A percentile compares a stretch with the other conserved stretches of the same genome.
Evolutionary conservation across 2,113 vertebrate species (phyloP).

Genomic region (Shinisaurus crocodilurus): DNA sequence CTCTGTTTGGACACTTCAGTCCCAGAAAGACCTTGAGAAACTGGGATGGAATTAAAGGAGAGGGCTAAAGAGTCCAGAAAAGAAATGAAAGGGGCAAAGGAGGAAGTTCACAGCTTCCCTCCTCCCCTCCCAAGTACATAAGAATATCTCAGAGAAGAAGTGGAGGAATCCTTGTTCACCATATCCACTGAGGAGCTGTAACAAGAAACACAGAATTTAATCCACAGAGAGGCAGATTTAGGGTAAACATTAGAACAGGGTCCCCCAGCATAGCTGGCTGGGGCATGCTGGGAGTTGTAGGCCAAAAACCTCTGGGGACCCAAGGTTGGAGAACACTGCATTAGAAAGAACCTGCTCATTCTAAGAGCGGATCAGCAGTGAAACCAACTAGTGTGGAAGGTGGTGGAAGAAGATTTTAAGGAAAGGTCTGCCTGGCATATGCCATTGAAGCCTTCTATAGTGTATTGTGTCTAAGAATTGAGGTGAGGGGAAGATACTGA

Average conservation of each 20-base stretch:
- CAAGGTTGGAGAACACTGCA: too few relatives aligned
- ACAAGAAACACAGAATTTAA: not conserved
- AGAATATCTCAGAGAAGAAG: not conserved
- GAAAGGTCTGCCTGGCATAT: too few relatives aligned
- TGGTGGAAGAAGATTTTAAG: too few relatives aligned
- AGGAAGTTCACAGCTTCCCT: not conserved
- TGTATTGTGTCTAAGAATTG: too few relatives aligned
- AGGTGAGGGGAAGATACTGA: too few relatives aligned
- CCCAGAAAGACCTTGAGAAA: not conserved
- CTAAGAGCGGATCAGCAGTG: not conserved
- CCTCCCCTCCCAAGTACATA: not conserved
- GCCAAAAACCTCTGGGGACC: too few relatives aligned
- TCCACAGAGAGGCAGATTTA: not conserved
- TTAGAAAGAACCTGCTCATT: not conserved
- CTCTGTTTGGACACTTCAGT: not conserved
- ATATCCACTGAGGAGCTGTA: not conserved
- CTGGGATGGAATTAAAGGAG: not conserved
- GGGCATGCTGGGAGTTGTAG: too few relatives aligned
- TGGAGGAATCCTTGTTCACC: not conserved
- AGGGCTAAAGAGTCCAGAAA: not conserved
- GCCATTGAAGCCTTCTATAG: too few relatives aligned
- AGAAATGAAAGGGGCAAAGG: not conserved
- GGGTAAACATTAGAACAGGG: too few relatives aligned
- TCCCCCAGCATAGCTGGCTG: too few relatives aligned
- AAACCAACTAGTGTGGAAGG: too few relatives aligned